Percentiles rank a stretch among this genome's conserved stretches.
Conservation (phyloP, 2,888 invertebrate genomes). For the Drosophila bunnanda region DNA sequence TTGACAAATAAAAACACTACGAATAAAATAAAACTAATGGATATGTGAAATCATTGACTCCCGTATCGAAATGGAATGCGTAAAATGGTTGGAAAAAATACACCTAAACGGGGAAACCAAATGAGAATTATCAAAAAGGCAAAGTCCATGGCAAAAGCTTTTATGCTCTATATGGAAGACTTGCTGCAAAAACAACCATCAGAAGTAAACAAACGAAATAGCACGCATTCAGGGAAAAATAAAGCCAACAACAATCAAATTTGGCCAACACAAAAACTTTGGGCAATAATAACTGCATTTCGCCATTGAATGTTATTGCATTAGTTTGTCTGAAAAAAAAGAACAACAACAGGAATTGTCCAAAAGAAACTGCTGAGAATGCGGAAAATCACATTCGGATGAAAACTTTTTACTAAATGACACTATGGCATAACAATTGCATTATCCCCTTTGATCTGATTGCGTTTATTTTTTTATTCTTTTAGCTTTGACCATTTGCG, state of each 20-base stretch:
- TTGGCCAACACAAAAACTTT: constrained; percentile 50
- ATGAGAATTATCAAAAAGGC: constrained; percentile 46
- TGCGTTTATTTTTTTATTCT: constrained; percentile 10
- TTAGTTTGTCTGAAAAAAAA: constrained; percentile 60
- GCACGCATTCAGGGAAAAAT: constrained; percentile 47
- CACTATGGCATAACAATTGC: constrained; percentile 58
- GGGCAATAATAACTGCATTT: constrained; percentile 72
- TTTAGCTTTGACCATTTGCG: constrained; percentile 9
- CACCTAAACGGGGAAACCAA: constrained; percentile 16
- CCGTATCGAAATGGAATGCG: constrained; percentile 28
- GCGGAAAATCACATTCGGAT: constrained; percentile 43
- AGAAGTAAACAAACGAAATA: constrained; percentile 66
- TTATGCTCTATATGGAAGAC: constrained; percentile 66
- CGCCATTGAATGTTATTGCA: constrained; percentile 78
- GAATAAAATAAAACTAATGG: constrained; percentile 11
- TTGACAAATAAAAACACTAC: constrained; percentile 63
- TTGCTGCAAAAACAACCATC: constrained; percentile 60
- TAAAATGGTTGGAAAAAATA: constrained; percentile 14
- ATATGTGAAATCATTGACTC: constrained; percentile 25
- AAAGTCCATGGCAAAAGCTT: constrained; percentile 58
- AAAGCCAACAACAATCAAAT: constrained; percentile 47
- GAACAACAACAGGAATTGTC: constrained; percentile 12
- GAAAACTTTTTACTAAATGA: constrained; percentile 63
- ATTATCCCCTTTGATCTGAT: constrained; percentile 48
- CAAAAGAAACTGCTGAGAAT: constrained; percentile 33